Base-by-base conservation (phyloP, 30 jellyfish, hydroid and myxozoan genomes). In the Sanderia malayensis region DNA sequence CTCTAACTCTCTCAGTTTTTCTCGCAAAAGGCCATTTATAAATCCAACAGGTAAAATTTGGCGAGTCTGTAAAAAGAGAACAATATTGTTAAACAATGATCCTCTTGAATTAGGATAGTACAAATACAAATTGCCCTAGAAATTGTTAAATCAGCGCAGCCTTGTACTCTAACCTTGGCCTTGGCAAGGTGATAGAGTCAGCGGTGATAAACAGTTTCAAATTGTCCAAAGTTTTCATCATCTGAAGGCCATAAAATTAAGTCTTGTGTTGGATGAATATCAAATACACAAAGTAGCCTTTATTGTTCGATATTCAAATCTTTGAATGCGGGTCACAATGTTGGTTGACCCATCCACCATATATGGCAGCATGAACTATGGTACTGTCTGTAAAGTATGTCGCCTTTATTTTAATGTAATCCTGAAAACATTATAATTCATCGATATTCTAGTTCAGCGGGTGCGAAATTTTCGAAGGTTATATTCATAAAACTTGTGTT, bases 161-260 rank as follows among this genome's bases (percentile, higher is more conserved):
- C 52, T 65, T 78, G 89, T 66, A 78, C 89, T 78, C 81, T 78
- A 65, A 78, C 89, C 89, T 78, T 78, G 82, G 89, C 89, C 82
- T 66, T 66, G 62, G 18, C 27, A 22, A 31, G 76, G 89, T 47
- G 89, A 46, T 46, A 27, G 34, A 64, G 89, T 78, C 89, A 78
- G 68, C 74, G 89, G 79, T 76, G 87, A 76, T 34, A 62, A 18
- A n/a, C 22, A 37, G 64, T 19, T 49, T 49, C 64, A 21, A 37
- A 17, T 33, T 37, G 79, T 66, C 82, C 67, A 46, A 19, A 70
- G 65, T 41, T 59, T 34, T 29, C 19, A 41, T 23, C 83, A 61
- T 25, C 66, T 45, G 73, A 19, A 70, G 53, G 77, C 27, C 52
- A 44, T 37, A 46, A 46, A 44, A 32, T 33, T 61, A 19, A 2